phyloP scores from a whole-genome alignment of 2,113 vertebrate species.

The Zingel zingel region DNA sequence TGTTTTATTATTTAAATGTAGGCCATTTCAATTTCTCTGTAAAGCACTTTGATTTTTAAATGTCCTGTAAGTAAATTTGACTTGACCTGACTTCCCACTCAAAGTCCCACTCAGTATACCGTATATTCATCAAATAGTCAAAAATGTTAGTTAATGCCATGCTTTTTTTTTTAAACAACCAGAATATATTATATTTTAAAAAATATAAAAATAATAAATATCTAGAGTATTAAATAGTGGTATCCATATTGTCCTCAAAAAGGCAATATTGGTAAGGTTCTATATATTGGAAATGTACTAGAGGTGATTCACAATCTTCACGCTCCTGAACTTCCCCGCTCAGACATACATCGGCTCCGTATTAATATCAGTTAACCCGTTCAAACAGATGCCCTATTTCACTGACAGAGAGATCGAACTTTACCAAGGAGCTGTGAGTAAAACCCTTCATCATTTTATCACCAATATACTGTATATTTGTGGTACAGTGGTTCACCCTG shows the following conservation, averaged over 20 bases:
- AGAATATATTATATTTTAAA: not conserved
- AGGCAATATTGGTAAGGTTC: not conserved
- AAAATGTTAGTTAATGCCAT: not conserved
- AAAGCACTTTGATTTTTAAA: too few relatives aligned
- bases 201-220: not conserved
- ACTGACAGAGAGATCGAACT: constrained; percentile 94
- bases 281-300: not conserved
- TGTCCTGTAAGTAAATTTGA: not conserved
- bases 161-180: not conserved
- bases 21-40: too few relatives aligned
- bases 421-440: constrained; percentile 97
- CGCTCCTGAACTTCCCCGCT: constrained; percentile 64
- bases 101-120: too few relatives aligned
- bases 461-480: not conserved
- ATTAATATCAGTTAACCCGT: constrained; percentile 96
- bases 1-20: too few relatives aligned
- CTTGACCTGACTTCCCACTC: too few relatives aligned
- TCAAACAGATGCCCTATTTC: constrained; percentile 99
- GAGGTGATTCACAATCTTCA: not conserved
- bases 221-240: not conserved
- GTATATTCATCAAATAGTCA: not conserved
- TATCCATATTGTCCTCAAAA: not conserved
- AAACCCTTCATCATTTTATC: not conserved
- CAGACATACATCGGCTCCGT: constrained; percentile 97
- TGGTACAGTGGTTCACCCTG: not conserved